Percentiles rank a stretch among this genome's conserved stretches.
These are phyloP conservation scores for Tinamus major DNA, from an alignment of 2,797 vertebrate species.

Conservation along the genomic window DNA sequence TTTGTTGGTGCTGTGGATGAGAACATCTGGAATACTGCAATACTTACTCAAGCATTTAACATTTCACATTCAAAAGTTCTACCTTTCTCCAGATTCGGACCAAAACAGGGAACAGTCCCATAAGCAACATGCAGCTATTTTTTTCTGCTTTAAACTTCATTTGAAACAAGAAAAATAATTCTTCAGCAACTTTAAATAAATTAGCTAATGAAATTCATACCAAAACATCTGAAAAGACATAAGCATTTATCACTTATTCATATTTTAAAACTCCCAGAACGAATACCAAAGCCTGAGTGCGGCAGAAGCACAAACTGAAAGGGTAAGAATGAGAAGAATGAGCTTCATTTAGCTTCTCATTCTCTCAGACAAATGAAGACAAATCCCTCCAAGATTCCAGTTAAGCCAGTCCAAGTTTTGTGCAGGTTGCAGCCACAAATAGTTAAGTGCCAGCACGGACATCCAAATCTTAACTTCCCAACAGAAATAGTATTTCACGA, in stretches of 20 bases:
- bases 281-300: not conserved
- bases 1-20: not conserved
- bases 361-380: not conserved
- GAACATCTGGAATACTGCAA: not conserved
- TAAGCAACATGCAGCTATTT: not conserved
- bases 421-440: not conserved
- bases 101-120: not conserved
- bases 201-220: not conserved
- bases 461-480: not conserved
- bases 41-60: not conserved
- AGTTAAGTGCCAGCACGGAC: not conserved
- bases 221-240: not conserved
- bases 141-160: not conserved
- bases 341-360: too few relatives aligned
- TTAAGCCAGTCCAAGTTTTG: not conserved
- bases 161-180: not conserved
- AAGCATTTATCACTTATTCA: not conserved
- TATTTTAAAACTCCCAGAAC: conserved; percentile 4
- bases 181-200: not conserved
- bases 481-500: not conserved
- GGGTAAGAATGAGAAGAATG: too few relatives aligned
- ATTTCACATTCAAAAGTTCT: not conserved
- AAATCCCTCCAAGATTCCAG: not conserved
- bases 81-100: not conserved
- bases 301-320: not conserved